phyloP scores from a whole-genome alignment of 1,140 invertebrate species.

The Zaprionus kolodkinae region DNA sequence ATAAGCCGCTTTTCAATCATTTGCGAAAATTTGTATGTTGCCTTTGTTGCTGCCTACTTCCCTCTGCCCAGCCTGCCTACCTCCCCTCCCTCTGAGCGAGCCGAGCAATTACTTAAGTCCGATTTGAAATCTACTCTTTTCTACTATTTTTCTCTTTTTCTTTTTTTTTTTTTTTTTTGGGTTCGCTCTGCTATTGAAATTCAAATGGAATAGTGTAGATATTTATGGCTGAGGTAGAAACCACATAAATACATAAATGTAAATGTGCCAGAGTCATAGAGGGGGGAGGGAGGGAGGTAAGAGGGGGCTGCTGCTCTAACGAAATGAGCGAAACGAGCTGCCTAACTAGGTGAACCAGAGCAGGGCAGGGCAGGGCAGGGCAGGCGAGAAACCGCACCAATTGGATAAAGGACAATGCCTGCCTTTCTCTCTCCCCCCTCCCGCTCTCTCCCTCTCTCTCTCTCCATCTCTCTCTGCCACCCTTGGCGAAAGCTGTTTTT shows the following conservation, averaged over 20 bases:
- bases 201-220: constrained; percentile 15
- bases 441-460: constrained; percentile 2
- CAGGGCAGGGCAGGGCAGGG: not conserved
- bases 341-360: constrained; percentile 36
- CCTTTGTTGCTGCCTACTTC: not conserved
- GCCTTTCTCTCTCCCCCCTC: not conserved
- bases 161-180: not conserved
- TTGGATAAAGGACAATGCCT: constrained; percentile 41
- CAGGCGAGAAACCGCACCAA: constrained; percentile 24
- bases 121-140: not conserved
- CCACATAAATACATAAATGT: constrained; percentile 44
- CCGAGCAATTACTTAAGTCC: constrained; percentile 14
- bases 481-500: constrained; percentile 19
- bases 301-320: not conserved
- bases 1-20: constrained; percentile 6
- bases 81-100: not conserved
- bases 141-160: too few relatives aligned
- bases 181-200: constrained; percentile 5
- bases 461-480: constrained; percentile 24
- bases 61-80: too few relatives aligned
- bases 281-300: too few relatives aligned
- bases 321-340: constrained; percentile 9
- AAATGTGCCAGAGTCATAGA: constrained; percentile 18
- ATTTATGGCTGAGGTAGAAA: constrained; percentile 27
- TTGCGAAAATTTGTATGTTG: not conserved